phyloP scores from a whole-genome alignment of 2,113 vertebrate species.

The Hymenochirus boettgeri region DNA sequence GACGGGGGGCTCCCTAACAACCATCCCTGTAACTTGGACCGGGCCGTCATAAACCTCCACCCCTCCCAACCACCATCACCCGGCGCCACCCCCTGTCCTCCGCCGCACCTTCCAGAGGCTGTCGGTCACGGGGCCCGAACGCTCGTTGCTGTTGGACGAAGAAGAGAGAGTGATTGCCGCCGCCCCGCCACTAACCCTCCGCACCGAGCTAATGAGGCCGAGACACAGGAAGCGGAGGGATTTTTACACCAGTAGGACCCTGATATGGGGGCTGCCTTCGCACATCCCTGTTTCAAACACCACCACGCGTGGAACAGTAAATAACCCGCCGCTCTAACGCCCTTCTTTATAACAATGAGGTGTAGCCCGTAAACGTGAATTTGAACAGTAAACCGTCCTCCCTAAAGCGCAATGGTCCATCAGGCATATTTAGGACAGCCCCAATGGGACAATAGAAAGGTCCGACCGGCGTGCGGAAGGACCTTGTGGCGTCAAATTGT shows the following conservation, averaged over 20 bases:
- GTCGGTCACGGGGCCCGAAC: conserved; percentile 30
- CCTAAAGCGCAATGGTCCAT: not conserved
- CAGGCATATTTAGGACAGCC: not conserved
- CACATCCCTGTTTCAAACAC: conserved; percentile 3
- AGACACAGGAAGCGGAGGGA: conserved; percentile 36
- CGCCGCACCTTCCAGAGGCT: conserved; percentile 34
- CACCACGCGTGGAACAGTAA: not conserved
- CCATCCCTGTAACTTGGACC: no score
- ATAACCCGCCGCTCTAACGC: not conserved
- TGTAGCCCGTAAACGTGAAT: not conserved
- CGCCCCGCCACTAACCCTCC: conserved; percentile 36
- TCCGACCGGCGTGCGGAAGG: conserved; percentile 35
- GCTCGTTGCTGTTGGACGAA: conserved; percentile 29
- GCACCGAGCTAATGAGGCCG: conserved; percentile 43
- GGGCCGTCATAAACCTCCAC: no score
- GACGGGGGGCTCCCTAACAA: no score
- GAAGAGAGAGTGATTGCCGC: conserved; percentile 5
- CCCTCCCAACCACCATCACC: conserved; percentile 47
- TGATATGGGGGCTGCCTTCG: not conserved
- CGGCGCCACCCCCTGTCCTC: conserved; percentile 11
- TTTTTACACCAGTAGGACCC: not conserved
- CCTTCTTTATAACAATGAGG: not conserved
- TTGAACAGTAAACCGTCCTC: not conserved
- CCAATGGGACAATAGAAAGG: conserved; percentile 18
- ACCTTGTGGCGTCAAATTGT: not conserved